A percentile compares a stretch with the other conserved stretches of the same genome.
These are phyloP conservation scores for Tenualosa ilisha DNA, from an alignment of 2,797 vertebrate species.

Conservation along the genomic window DNA sequence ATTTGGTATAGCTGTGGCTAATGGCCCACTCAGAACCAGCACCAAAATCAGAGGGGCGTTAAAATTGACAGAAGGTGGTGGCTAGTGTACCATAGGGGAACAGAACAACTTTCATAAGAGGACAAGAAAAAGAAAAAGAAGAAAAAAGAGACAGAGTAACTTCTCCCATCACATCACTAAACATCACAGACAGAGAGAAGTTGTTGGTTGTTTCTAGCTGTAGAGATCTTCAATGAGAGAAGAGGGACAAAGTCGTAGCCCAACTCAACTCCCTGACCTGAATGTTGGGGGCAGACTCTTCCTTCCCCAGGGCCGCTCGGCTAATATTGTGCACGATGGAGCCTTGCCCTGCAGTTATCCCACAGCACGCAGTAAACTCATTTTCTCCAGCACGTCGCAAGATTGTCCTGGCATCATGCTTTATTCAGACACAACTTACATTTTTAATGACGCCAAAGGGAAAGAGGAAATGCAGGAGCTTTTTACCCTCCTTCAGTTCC, in stretches of 20 bases:
- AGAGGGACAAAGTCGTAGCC: background rate
- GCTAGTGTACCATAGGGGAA: background rate
- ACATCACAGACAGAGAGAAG: background rate
- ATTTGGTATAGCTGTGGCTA: background rate
- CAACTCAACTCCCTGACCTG: constrained; percentile 21
- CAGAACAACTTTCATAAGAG: background rate
- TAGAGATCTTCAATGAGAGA: background rate
- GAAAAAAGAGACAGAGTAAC: background rate
- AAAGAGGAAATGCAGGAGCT: constrained; percentile 32
- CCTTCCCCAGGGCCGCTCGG: constrained; percentile 25
- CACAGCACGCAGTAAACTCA: constrained; percentile 23
- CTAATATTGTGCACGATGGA: background rate
- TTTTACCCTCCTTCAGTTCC: background rate
- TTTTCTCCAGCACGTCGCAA: constrained; percentile 11
- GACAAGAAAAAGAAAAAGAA: background rate
- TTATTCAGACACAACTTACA: constrained; percentile 44
- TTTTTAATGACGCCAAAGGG: constrained; percentile 36
- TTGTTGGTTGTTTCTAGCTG: background rate
- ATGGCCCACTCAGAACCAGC: background rate
- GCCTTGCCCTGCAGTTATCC: constrained; percentile 13
- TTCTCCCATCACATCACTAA: background rate
- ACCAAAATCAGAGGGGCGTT: background rate
- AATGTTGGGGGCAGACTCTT: background rate
- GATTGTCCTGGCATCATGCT: constrained; percentile 26
- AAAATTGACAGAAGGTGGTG: background rate